Percentiles rank a stretch among this genome's conserved stretches.
These are phyloP conservation scores for Dunckerocampus dactyliophorus DNA, from an alignment of 2,113 vertebrate genomes.

Conservation along the genomic window DNA sequence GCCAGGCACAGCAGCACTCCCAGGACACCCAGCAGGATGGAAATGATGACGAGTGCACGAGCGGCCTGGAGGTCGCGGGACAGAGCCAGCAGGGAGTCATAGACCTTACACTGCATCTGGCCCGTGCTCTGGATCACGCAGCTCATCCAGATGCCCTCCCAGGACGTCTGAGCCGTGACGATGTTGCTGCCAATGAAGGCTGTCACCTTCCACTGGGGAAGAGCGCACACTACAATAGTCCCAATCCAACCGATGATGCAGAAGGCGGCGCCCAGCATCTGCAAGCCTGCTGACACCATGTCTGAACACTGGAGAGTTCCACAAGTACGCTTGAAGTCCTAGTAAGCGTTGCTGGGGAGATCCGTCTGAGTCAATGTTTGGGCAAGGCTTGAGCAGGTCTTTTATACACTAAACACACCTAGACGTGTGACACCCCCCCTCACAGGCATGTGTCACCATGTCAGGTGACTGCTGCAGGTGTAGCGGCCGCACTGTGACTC, in stretches of 20 bases:
- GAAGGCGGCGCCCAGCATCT: constrained; percentile 84
- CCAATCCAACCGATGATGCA: constrained; percentile 87
- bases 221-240: constrained; percentile 73
- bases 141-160: constrained; percentile 95
- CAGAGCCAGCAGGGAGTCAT: constrained; percentile 86
- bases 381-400: constrained; percentile 15
- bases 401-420: constrained; percentile 53
- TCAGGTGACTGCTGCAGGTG: constrained; percentile 3
- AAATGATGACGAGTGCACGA: constrained; percentile 78
- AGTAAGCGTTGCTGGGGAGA: constrained; percentile 19
- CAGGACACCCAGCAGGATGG: constrained; percentile 77
- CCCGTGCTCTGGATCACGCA: constrained; percentile 94
- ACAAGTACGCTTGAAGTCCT: constrained; percentile 14
- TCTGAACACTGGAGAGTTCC: constrained; percentile 4
- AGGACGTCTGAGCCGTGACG: constrained; percentile 81
- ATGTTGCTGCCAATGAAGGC: constrained; percentile 86
- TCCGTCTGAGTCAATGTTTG: constrained; percentile 36
- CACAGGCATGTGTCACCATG: constrained; percentile 44
- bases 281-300: constrained; percentile 85
- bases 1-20: constrained; percentile 76
- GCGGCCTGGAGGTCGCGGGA: constrained; percentile 83
- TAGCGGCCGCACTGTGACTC: not conserved
- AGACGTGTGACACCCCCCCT: constrained; percentile 10
- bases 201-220: constrained; percentile 88
- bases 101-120: constrained; percentile 93